phyloP scores from a whole-genome alignment of 2,888 invertebrate genomes.

The Lepidonotus clava region DNA sequence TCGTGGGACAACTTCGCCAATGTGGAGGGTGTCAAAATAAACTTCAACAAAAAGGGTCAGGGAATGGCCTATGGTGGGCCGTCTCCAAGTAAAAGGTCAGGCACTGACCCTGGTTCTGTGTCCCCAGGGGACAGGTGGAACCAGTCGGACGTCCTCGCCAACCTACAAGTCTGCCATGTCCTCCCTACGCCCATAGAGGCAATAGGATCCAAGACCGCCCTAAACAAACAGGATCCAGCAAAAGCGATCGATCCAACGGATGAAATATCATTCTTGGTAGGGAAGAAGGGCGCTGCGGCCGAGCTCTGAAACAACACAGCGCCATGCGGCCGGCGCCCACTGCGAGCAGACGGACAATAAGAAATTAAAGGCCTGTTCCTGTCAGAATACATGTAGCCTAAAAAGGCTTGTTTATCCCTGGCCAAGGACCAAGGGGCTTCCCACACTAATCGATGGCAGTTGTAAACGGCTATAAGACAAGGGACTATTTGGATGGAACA shows the following conservation, averaged over 20 bases:
- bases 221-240: constrained; percentile 42
- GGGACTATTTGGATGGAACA: no score
- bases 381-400: background rate
- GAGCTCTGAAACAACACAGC: background rate
- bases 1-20: no score
- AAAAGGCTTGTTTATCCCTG: background rate
- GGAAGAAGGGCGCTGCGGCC: background rate
- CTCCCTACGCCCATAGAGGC: background rate
- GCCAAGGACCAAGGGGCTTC: background rate
- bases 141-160: no score
- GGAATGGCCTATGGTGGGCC: no score
- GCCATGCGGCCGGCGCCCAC: constrained; percentile 1
- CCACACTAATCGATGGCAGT: constrained; percentile 20
- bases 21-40: no score
- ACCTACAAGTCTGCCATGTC: background rate
- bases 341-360: background rate
- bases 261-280: constrained; percentile 43
- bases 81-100: no score
- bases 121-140: constrained; percentile 7
- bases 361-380: constrained; percentile 39
- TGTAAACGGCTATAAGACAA: no score
- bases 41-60: no score
- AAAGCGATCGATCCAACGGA: background rate
- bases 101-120: no score
- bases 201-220: constrained; percentile 14